Percentiles rank a stretch among this genome's conserved stretches.
phyloP scores from a whole-genome alignment of 2,797 vertebrate genomes.

The Eupleurogrammus muticus region DNA sequence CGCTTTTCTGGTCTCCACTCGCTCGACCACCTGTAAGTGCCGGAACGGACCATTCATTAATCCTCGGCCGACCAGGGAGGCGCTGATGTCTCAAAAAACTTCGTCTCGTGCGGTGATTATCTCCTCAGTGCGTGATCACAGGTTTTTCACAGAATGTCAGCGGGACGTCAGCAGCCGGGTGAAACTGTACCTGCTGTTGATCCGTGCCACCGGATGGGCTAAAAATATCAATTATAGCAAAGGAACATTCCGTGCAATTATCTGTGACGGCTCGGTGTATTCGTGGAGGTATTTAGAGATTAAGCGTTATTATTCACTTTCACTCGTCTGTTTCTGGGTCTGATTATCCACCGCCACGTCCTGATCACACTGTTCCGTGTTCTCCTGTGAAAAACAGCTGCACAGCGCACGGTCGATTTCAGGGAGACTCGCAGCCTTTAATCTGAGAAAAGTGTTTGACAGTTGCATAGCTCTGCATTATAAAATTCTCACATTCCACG shows the following conservation, averaged over 20 bases:
- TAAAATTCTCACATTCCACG: background rate
- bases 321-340: background rate
- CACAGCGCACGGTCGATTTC: no score
- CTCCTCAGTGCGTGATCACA: conserved; percentile 8
- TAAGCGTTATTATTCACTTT: background rate
- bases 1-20: background rate
- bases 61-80: background rate
- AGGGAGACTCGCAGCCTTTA: background rate
- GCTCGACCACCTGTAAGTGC: conserved; percentile 15
- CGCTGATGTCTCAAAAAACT: conserved; percentile 9
- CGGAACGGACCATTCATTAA: background rate
- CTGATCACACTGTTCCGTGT: background rate
- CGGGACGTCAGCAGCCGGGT: conserved; percentile 21
- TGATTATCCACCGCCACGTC: conserved; percentile 32
- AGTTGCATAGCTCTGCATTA: background rate
- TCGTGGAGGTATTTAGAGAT: background rate
- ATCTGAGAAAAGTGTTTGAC: background rate
- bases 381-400: background rate
- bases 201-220: background rate
- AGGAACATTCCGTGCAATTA: background rate
- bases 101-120: conserved; percentile 5
- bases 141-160: conserved; percentile 23
- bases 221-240: conserved; percentile 8
- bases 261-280: background rate
- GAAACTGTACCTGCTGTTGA: conserved; percentile 8